These are phyloP conservation scores for Euspilapteryx auroguttella DNA, from an alignment of 2,888 invertebrate species.

Conservation along the genomic window DNA sequence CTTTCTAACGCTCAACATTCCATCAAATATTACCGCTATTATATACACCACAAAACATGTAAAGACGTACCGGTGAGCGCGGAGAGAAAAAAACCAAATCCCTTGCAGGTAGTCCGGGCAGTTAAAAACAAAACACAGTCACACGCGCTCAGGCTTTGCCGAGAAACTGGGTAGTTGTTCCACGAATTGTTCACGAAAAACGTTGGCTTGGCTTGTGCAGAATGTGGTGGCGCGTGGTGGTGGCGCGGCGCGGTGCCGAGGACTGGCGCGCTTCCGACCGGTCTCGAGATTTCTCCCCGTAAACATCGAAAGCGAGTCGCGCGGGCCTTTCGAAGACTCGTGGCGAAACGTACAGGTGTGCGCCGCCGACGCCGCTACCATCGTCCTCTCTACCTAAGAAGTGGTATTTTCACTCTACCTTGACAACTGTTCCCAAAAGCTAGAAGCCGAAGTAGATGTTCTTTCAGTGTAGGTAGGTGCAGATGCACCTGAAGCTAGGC, in stretches of 20 bases:
- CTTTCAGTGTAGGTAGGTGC: too few species aligned
- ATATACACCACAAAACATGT: constrained; percentile 15
- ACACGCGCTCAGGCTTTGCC: too few species aligned
- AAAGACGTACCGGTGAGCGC: constrained; percentile 28
- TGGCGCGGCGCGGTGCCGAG: constrained; percentile 23
- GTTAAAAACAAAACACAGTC: not conserved
- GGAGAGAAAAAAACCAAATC: constrained; percentile 23
- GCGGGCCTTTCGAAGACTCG: constrained; percentile 43
- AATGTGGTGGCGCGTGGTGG: constrained; percentile 12
- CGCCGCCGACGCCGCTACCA: constrained; percentile 1
- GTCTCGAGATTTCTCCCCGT: constrained; percentile 56
- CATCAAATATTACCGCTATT: constrained; percentile 27
- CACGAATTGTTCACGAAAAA: too few species aligned
- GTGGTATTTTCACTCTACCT: too few species aligned
- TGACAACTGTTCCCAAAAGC: too few species aligned
- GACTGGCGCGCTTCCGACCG: constrained; percentile 28
- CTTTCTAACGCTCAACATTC: constrained; percentile 11
- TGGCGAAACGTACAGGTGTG: constrained; percentile 33
- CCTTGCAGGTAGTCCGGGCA: not conserved
- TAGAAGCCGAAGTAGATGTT: too few species aligned
- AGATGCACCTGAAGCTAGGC: too few species aligned
- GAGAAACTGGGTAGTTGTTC: too few species aligned
- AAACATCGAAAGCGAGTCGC: constrained; percentile 53
- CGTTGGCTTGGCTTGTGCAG: constrained; percentile 1
- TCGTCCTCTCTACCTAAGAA: not conserved